Conservation (phyloP, 2,888 invertebrate genomes). For the Nezara viridula region DNA sequence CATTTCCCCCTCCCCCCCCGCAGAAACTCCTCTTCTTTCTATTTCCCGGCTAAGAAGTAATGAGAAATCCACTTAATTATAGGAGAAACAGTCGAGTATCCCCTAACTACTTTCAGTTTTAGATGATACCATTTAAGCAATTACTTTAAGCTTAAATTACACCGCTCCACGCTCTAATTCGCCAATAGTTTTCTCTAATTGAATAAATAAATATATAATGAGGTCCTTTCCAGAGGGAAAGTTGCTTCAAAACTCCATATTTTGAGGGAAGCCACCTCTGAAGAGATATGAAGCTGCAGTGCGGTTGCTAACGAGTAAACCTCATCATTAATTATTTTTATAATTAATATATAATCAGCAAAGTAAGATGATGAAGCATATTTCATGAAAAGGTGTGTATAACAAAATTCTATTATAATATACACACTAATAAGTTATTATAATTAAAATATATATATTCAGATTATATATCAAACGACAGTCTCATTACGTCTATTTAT, state of each 20-base stretch:
- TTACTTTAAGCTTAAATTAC: conserved; percentile 18
- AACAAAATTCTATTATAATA: too few species aligned
- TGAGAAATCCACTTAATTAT: conserved; percentile 35
- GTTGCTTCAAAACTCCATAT: not conserved
- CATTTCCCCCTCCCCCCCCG: not conserved
- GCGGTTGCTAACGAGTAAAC: not conserved
- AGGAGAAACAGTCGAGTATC: conserved; percentile 24
- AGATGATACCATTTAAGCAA: conserved; percentile 40
- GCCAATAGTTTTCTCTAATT: conserved; percentile 34
- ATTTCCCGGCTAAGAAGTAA: conserved; percentile 21
- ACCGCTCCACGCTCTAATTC: not conserved
- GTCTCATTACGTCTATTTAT: too few species aligned
- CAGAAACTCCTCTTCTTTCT: not conserved
- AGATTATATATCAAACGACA: too few species aligned
- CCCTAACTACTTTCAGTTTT: conserved; percentile 24
- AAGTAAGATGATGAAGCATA: too few species aligned
- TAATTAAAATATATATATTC: too few species aligned
- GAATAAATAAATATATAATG: conserved; percentile 26
- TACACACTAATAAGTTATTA: too few species aligned
- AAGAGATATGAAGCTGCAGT: not conserved
- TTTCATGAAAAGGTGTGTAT: too few species aligned
- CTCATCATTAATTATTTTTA: not conserved
- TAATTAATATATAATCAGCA: too few species aligned
- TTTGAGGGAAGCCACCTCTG: not conserved
- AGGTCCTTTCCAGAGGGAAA: not conserved